These are phyloP conservation scores for Nanger granti DNA, from an alignment of 2,113 vertebrate species.

Conservation along the genomic window DNA sequence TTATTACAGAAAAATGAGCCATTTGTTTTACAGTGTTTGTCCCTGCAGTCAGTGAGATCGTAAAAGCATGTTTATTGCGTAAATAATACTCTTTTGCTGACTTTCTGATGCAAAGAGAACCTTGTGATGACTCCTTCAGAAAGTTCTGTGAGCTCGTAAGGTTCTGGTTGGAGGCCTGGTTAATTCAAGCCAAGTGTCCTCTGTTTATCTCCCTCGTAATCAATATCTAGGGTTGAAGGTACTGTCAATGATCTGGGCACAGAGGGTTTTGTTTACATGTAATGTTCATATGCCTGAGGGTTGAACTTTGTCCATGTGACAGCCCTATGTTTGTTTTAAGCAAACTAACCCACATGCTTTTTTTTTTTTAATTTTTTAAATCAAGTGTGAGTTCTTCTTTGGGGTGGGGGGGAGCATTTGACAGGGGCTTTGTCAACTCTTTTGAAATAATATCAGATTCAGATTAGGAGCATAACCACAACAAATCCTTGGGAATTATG, in stretches of 20 bases:
- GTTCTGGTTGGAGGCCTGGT: not conserved
- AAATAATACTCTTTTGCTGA: slow-evolving; percentile 35
- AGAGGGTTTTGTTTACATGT: not conserved
- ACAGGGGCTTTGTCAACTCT: not conserved
- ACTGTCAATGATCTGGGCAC: not conserved
- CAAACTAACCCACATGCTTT: not conserved
- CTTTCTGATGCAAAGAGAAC: not conserved
- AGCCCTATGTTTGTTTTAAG: not conserved
- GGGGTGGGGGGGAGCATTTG: not conserved
- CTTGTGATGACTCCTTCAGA: not conserved
- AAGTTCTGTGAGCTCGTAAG: not conserved
- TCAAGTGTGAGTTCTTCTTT: not conserved
- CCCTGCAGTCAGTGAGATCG: not conserved
- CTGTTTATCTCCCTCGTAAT: not conserved
- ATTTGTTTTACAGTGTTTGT: slow-evolving; percentile 32
- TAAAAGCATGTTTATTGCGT: slow-evolving; percentile 48
- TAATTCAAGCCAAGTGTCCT: not conserved
- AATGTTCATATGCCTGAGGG: not conserved
- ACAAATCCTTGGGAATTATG: slow-evolving; percentile 10
- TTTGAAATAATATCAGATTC: not conserved
- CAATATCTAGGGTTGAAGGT: slow-evolving; percentile 3
- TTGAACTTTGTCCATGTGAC: not conserved
- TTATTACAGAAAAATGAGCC: slow-evolving; percentile 54
- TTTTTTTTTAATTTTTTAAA: not conserved
- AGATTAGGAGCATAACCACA: not conserved